Conservation (phyloP, 2,888 invertebrate genomes). For the Scaptomyza flava region DNA sequence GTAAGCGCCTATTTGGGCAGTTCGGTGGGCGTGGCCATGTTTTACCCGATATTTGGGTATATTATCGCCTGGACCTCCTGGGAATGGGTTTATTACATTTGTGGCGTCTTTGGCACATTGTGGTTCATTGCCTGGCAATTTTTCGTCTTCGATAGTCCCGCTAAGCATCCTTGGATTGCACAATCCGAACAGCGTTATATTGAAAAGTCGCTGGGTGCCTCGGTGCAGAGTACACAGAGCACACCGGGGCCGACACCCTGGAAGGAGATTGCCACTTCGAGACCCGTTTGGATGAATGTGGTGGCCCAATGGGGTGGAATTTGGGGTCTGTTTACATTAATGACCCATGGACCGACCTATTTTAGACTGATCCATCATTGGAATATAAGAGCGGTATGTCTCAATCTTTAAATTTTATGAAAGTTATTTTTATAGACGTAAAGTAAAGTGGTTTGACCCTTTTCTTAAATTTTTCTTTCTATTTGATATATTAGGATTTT, state of each 20-base stretch:
- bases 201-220: constrained; percentile 85
- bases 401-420: too few relatives aligned
- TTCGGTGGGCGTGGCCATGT: constrained; percentile 88
- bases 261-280: constrained; percentile 86
- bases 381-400: constrained; percentile 87
- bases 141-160: constrained; percentile 88
- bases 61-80: constrained; percentile 88
- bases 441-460: too few relatives aligned
- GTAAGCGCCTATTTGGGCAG: constrained; percentile 88
- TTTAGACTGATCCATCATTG: constrained; percentile 89
- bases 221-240: constrained; percentile 75
- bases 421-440: too few relatives aligned
- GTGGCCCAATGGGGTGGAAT: constrained; percentile 88
- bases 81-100: constrained; percentile 90
- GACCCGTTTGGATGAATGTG: constrained; percentile 88
- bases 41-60: constrained; percentile 89
- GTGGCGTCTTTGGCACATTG: constrained; percentile 86
- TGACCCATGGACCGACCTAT: constrained; percentile 90
- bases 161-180: constrained; percentile 88
- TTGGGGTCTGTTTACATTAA: constrained; percentile 89
- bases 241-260: constrained; percentile 86
- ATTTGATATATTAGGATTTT: too few relatives aligned
- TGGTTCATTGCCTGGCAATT: constrained; percentile 89
- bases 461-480: too few relatives aligned
- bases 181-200: constrained; percentile 87